A percentile compares a stretch with the other conserved stretches of the same genome.
Conservation (phyloP, 2,888 invertebrate genomes). For the Spilosoma lubricipeda region DNA sequence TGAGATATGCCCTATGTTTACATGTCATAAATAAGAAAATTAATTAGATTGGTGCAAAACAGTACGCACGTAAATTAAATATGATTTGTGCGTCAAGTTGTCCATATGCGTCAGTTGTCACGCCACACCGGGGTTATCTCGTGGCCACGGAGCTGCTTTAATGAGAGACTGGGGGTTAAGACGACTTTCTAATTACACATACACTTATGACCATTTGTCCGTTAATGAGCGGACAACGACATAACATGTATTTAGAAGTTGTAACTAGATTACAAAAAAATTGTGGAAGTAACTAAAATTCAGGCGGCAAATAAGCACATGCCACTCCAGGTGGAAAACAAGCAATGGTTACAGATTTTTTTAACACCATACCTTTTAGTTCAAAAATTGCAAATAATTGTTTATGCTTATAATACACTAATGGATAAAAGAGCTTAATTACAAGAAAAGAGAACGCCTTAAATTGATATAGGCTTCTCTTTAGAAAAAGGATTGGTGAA, state of each 20-base stretch:
- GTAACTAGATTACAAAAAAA: background rate
- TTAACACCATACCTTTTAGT: background rate
- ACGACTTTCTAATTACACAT: conserved; percentile 68
- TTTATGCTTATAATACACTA: no score
- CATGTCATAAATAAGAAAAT: conserved; percentile 12
- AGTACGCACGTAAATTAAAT: conserved; percentile 39
- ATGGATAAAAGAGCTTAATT: no score
- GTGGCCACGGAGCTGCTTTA: conserved; percentile 59
- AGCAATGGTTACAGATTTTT: background rate
- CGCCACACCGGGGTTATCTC: conserved; percentile 75
- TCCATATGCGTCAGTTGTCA: conserved; percentile 66
- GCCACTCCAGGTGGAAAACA: background rate
- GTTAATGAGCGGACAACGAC: conserved; percentile 25
- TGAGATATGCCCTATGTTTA: background rate
- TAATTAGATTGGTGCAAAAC: conserved; percentile 54
- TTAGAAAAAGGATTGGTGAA: no score
- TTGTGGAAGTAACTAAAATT: background rate
- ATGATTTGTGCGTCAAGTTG: conserved; percentile 46
- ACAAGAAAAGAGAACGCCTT: no score
- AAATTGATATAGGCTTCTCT: no score
- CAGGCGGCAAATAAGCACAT: background rate
- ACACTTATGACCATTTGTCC: conserved; percentile 26
- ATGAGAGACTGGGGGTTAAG: conserved; percentile 61
- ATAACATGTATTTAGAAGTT: background rate
- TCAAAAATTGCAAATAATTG: no score